These are phyloP conservation scores for Notothenia coriiceps DNA, from an alignment of 2,113 vertebrate genomes.

Conservation along the genomic window DNA sequence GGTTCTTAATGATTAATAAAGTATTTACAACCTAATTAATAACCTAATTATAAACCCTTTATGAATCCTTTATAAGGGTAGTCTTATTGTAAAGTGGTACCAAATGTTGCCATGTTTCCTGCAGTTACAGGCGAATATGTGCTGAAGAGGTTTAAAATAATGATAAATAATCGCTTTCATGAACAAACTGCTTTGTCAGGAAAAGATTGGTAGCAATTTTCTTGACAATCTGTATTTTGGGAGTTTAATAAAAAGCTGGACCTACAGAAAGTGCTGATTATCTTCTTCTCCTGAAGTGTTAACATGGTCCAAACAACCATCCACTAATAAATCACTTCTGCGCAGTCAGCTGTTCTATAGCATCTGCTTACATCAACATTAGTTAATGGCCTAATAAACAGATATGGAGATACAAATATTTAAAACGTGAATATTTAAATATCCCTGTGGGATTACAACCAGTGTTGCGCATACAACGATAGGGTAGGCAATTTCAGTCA, in stretches of 20 bases:
- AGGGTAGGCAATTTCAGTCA: too few species aligned
- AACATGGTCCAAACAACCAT: slow-evolving; percentile 42
- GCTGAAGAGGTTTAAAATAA: not conserved
- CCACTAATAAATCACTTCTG: slow-evolving; percentile 40
- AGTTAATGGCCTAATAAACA: slow-evolving; percentile 27
- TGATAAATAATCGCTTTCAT: not conserved
- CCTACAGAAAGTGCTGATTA: slow-evolving; percentile 34
- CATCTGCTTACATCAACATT: slow-evolving; percentile 29
- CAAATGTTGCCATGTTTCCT: too few species aligned
- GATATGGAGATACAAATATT: slow-evolving; percentile 20
- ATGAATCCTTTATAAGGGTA: too few species aligned
- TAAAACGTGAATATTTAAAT: slow-evolving; percentile 35
- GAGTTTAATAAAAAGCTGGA: slow-evolving; percentile 34
- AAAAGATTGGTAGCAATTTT: slow-evolving; percentile 21
- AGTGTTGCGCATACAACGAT: too few species aligned
- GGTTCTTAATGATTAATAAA: too few species aligned
- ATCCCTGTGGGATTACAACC: not conserved
- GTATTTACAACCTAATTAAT: too few species aligned
- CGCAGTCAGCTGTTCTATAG: slow-evolving; percentile 49
- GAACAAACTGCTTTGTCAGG: slow-evolving; percentile 11
- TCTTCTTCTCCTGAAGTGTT: slow-evolving; percentile 11
- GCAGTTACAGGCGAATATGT: not conserved
- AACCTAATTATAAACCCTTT: too few species aligned
- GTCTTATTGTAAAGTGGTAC: too few species aligned
- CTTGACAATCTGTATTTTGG: slow-evolving; percentile 22